Evolutionary conservation across 2,888 invertebrate genomes (phyloP), one percentile per base, ranked within the genome.

Genomic region (Cheilosia vulpina): DNA sequence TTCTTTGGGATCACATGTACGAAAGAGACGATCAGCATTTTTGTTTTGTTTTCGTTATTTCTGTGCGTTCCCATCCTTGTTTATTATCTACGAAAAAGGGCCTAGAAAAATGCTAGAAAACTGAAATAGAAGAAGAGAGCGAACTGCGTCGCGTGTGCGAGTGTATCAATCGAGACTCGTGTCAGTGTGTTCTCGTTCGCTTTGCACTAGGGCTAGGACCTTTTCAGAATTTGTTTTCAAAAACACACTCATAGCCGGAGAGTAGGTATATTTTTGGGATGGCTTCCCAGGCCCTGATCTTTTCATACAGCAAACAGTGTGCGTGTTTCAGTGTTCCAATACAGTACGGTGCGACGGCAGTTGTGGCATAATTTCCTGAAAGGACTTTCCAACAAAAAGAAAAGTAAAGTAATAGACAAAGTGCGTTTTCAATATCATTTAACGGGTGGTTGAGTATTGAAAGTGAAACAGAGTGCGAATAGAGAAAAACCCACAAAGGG

Each of bases 261-360:
- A 77, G 53, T n/a, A 15, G 47, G 34, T 41, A 55, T 57, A 21
- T 69, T 52, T 80, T 68, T 80, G 65, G 57, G 55, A 76, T 80
- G 71, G 76, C 55, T 80, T 85, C 66, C 45, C 66, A 68, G 62
- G 62, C 62, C 41, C 45, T 45, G 81, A 85, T 85, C 81, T 62
- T 27, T 45, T 50, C 57, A n/a, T 58, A 65, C 60, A 27, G 11
- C 76, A 24, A 72, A 63, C 63, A 85, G 85, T 85, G 66, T 72
- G 62, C 77, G 81, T 85, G 76, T 80, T 53, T 77, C 85, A 77
- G 85, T 85, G 85, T 85, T 81, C 63, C 50, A 63, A 76, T 76
- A 72, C 76, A 66, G 84, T 76, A 79, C 79, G 47, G 76, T 85
- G 41, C 75, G 24, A 15, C 43, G 52, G 69, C 58, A 65, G 65